Base-by-base conservation (phyloP, 2,797 vertebrate genomes). In the Arnoldichthys spilopterus region DNA sequence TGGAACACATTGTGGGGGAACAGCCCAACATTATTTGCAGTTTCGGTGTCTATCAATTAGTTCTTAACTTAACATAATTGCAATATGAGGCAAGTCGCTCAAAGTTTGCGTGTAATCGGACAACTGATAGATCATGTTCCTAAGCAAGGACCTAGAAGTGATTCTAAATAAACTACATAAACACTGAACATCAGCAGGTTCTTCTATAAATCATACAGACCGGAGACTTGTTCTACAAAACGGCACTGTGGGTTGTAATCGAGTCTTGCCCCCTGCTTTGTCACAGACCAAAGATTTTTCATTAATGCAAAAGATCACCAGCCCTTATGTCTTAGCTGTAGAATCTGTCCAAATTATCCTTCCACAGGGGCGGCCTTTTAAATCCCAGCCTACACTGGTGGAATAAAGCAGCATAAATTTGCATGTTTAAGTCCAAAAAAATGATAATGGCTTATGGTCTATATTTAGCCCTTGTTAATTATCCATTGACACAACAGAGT, bases 361-460 rank as follows among this genome's bases (percentile, higher is more conserved):
- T 78, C 40, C 24, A 16, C n/a, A 30, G 7, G 30, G 32, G 13
- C 11, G 20, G 43, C 16, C 24, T 51, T 74, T 34, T 43, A 28
- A 61, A 77, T 40, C 53, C 34, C 70, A 71, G 68, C 32, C 73
- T 64, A 37, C 45, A 72, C 30, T 49, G 24, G 77, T 51, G 61
- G 51, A 85, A 77, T 78, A 75, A 18, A 84, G 80, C 63, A 79
- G 68, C 81, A 85, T 68, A 63, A 49, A 75, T 83, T 78, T 76
- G 70, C 62, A 77, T 76, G 74, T 30, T 61, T 76, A 69, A 62
- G 77, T 40, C 32, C 30, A 67, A 79, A 6, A 34, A 56, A 69
- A 70, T 54, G 49, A 75, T 56, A 22, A 76, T 76, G n/a, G 53
- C 5, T 20, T 62, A 45, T 47, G 56, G 45, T 71, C 76, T 78